A percentile compares a stretch with the other conserved stretches of the same genome.
These are phyloP conservation scores for Danio jaintianensis DNA, from an alignment of 2,797 vertebrate species.

Conservation along the genomic window DNA sequence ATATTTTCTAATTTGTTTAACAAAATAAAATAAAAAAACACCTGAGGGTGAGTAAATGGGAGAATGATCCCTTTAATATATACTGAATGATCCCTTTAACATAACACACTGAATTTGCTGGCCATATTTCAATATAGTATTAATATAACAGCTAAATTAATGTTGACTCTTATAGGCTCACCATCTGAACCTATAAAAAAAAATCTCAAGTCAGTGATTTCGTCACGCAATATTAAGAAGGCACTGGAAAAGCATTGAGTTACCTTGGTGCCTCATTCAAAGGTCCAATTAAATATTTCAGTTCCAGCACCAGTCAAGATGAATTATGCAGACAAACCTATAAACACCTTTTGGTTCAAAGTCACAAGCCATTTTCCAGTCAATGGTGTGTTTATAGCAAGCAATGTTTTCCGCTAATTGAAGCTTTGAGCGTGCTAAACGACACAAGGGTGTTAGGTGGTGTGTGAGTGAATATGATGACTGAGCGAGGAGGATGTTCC, in stretches of 20 bases:
- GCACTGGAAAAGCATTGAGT: conserved; percentile 34
- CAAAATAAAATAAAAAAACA: no score
- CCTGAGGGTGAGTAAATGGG: no score
- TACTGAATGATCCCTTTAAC: no score
- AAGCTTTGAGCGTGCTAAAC: conserved; percentile 56
- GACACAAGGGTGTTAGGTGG: conserved; percentile 39
- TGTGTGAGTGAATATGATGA: conserved; percentile 57
- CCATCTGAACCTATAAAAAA: conserved; percentile 49
- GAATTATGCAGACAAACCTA: conserved; percentile 44
- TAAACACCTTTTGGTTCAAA: conserved; percentile 55
- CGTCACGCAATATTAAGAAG: conserved; percentile 21
- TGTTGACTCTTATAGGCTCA: neutral
- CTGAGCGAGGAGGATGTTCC: conserved; percentile 59
- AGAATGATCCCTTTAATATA: no score
- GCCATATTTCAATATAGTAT: neutral
- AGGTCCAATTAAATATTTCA: conserved; percentile 42
- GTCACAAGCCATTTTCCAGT: conserved; percentile 53
- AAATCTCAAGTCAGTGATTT: conserved; percentile 3
- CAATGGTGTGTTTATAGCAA: conserved; percentile 41
- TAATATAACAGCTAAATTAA: neutral
- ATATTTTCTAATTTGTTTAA: no score
- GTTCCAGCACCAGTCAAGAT: conserved; percentile 38
- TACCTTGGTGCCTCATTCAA: conserved; percentile 39
- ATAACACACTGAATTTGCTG: neutral
- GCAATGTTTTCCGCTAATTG: conserved; percentile 41